A percentile compares a stretch with the other conserved stretches of the same genome.
Evolutionary conservation across 2,888 invertebrate genomes (phyloP).

Genomic region (Alcis repandata): DNA sequence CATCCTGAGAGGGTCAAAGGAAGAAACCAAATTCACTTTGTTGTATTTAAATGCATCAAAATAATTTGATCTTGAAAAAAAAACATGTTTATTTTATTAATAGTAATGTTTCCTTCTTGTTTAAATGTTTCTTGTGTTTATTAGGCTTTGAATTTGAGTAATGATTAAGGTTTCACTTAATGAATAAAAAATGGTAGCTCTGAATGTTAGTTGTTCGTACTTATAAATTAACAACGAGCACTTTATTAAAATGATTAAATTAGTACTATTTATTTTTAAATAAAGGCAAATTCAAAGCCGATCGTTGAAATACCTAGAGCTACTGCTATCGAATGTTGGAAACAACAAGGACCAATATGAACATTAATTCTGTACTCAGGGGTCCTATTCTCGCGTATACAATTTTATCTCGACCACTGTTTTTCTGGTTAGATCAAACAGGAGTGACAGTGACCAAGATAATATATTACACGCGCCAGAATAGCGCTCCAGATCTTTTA

Average conservation of each 20-base stretch:
- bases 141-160: neutral
- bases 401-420: too few relatives aligned
- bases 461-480: too few relatives aligned
- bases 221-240: slow-evolving; percentile 24
- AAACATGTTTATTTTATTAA: neutral
- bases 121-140: neutral
- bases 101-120: neutral
- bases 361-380: slow-evolving; percentile 3
- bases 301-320: neutral
- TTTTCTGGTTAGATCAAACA: too few relatives aligned
- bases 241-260: slow-evolving; percentile 3
- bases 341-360: slow-evolving; percentile 42
- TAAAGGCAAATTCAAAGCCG: neutral
- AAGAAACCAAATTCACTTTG: too few relatives aligned
- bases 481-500: neutral
- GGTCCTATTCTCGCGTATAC: too few relatives aligned
- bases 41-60: too few relatives aligned
- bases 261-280: neutral
- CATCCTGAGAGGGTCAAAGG: too few relatives aligned
- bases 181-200: neutral
- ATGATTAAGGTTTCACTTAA: neutral
- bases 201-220: slow-evolving; percentile 1
- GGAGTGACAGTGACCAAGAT: too few relatives aligned
- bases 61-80: too few relatives aligned
- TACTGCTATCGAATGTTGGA: slow-evolving; percentile 8